These are phyloP conservation scores for Sicus ferrugineus DNA, from an alignment of 2,888 invertebrate species.

Conservation along the genomic window DNA sequence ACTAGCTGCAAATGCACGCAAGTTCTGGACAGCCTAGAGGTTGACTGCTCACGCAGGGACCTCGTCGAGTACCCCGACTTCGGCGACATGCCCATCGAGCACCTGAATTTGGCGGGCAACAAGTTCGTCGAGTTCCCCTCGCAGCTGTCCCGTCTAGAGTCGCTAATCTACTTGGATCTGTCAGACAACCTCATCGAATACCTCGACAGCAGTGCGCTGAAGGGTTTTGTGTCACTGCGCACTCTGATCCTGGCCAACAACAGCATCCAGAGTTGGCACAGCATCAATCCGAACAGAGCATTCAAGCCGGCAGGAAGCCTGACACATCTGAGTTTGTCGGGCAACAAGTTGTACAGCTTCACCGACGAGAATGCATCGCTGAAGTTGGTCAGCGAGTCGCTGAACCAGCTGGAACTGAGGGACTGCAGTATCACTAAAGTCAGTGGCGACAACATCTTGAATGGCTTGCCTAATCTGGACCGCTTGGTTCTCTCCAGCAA, in stretches of 20 bases:
- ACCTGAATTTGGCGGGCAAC: constrained; percentile 73
- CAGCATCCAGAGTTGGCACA: constrained; percentile 69
- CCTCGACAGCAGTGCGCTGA: constrained; percentile 66
- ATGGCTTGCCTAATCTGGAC: constrained; percentile 67
- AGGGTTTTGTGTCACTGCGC: constrained; percentile 68
- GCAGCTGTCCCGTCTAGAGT: constrained; percentile 65
- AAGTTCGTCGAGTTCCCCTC: constrained; percentile 68
- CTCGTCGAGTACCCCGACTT: constrained; percentile 53
- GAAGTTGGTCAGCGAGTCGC: constrained; percentile 68
- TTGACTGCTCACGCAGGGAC: constrained; percentile 54
- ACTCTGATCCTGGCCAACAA: constrained; percentile 72
- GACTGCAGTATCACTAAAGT: constrained; percentile 70
- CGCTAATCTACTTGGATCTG: constrained; percentile 68
- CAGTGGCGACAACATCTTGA: constrained; percentile 62
- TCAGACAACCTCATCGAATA: constrained; percentile 68
- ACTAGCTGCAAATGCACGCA: constrained; percentile 56
- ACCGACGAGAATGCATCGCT: constrained; percentile 66
- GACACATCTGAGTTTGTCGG: constrained; percentile 70
- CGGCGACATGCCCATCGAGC: constrained; percentile 65
- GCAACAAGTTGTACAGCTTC: constrained; percentile 70
- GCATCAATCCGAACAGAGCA: constrained; percentile 68
- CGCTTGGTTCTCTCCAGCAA: constrained; percentile 68
- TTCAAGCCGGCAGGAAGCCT: constrained; percentile 67
- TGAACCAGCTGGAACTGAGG: constrained; percentile 70
- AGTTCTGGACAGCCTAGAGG: constrained; percentile 58